Conservation (phyloP, 2,113 vertebrate genomes). For the Acanthochromis polyacanthus region DNA sequence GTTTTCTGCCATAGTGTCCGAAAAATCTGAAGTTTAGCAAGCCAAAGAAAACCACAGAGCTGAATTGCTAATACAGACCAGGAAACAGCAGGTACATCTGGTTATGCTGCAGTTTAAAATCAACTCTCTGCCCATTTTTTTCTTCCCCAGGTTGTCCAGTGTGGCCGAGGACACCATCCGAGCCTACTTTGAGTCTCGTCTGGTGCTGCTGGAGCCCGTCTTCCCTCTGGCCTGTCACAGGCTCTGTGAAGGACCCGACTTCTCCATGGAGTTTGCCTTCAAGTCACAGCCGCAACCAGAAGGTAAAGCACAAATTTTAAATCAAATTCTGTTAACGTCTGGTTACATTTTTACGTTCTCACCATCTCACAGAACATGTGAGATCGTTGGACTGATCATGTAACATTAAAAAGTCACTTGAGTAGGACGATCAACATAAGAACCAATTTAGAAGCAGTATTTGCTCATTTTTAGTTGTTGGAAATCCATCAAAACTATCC, state of each 20-base stretch:
- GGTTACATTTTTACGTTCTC: neutral
- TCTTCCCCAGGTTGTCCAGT: conserved; percentile 86
- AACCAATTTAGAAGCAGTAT: no score
- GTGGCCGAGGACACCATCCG: conserved; percentile 94
- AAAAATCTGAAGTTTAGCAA: no score
- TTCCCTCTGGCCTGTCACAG: conserved; percentile 95
- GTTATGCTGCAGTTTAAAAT: neutral
- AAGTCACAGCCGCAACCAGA: conserved; percentile 90
- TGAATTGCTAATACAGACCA: neutral
- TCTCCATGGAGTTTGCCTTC: conserved; percentile 92
- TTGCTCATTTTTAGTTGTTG: no score
- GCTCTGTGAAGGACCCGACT: conserved; percentile 95
- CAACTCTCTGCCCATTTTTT: neutral
- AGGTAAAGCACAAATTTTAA: conserved; percentile 80
- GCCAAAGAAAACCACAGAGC: no score
- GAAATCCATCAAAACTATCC: no score
- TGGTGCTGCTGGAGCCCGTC: conserved; percentile 90
- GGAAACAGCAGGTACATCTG: neutral
- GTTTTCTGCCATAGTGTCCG: no score
- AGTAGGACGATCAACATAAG: no score
- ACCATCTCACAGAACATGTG: neutral
- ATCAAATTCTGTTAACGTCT: neutral
- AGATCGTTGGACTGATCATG: neutral
- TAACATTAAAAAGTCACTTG: no score
- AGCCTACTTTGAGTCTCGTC: conserved; percentile 92